Base-by-base conservation (phyloP, 2,113 vertebrate genomes). In the Gymnorhina tibicen region DNA sequence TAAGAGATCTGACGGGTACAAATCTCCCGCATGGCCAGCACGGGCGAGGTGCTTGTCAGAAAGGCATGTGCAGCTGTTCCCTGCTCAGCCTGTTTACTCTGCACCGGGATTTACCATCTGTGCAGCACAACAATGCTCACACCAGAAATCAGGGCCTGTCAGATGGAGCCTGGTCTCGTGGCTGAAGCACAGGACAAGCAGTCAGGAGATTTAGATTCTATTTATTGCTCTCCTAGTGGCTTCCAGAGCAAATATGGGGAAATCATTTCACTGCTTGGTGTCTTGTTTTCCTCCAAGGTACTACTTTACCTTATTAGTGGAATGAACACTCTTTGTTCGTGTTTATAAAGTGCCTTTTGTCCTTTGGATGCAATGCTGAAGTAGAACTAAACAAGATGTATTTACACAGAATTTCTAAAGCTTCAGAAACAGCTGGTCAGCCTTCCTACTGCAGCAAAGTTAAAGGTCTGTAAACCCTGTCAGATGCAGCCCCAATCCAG, bases 191-290 rank as follows among this genome's bases (percentile, higher is more conserved):
- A 95, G 95, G 92, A 97, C 92, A 62, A 60, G 93, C 92, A 92
- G 88, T 92, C 95, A 94, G 93, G 88, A 96, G 95, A 89, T 84
- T 89, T 28, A 59, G 73, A 82, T 91, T 93, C 93, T 95, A 94
- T 94, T 97, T 93, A 94, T 96, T 91, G 92, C 88, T 89, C 85
- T 86, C 47, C 62, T 7, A 22, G 67, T 55, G 85, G 39, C 78
- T 94, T 55, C 83, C 85, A 52, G 56, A 76, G 93, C 49, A 52
- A 85, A 60, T 22, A 73, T 44, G 52, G 64, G 92, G 88, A 95
- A 96, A 81, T 78, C 42, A 21, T 37, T 89, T 84, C 3, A 26
- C 42, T 74, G 39, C 75, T 74, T 26, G 49, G 41, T 80, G 55
- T 44, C 69, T 87, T 78, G 66, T 93, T 92, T 96, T 88, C 53